Base-by-base conservation (phyloP, 2,113 vertebrate species). In the Ptyas mucosa region DNA sequence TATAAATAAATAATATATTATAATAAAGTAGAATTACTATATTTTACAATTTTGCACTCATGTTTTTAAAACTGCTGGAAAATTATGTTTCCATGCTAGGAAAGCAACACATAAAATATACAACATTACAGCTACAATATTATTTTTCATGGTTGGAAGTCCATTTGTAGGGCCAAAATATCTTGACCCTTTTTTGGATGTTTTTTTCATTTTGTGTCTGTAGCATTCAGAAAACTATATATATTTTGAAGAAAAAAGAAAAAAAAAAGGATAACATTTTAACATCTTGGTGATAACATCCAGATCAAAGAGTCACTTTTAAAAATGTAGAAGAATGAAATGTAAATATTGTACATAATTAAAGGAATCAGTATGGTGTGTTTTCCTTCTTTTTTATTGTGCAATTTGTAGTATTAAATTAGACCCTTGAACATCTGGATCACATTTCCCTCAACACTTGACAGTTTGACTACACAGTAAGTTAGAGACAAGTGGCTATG, bases 11-110 rank as follows among this genome's bases (percentile, higher is more conserved):
- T n/a, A n/a, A n/a, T n/a, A n/a, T n/a, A n/a, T n/a, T n/a, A n/a
- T n/a, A n/a, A n/a, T n/a, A n/a, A n/a, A n/a, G n/a, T n/a, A n/a
- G n/a, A n/a, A n/a, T 39, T 12, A 88, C 89, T 34, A 39, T 75
- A 81, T 75, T 86, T 53, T 61, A 61, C 61, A 90, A 55, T 58
- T 57, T 69, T 85, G 43, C 88, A 29, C 21, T 95, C n/a, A 94
- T 90, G 81, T 23, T 0, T 24, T 0, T 93, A n/a, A 39, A 88
- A 15, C 93, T 26, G 26, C 1, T 26, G 39, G 12, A 1, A 81
- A 39, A 5, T 34, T 23, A 23, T n/a, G 64, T 8, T 51, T 52
- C 4, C 26, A 34, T 75, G 46, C 61, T 51, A 34, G 26, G 61
- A 61, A 69, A 51, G 3, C 26, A 46, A 49, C 29, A 21, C 57